Base-by-base conservation (phyloP, 2,113 vertebrate species). In the Pygathrix nemaeus region DNA sequence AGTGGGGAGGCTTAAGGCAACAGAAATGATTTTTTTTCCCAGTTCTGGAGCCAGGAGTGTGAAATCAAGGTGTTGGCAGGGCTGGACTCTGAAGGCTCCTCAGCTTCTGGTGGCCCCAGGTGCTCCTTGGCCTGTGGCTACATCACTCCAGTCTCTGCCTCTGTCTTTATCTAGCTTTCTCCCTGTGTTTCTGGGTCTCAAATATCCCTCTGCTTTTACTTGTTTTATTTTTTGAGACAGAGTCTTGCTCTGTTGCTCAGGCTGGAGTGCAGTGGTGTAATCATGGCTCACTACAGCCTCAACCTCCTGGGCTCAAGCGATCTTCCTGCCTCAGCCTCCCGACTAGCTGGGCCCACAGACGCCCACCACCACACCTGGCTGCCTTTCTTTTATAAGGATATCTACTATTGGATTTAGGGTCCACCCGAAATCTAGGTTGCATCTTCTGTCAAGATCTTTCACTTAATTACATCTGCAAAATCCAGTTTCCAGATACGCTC, bases 21-120 rank as follows among this genome's bases (percentile, higher is more conserved):
- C 3, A 35, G 59, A 27, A 70, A 11, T 1, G 1, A 23, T 0
- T 21, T 2, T 68, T 45, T n/a, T 32, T 7, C 4, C 1, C 20
- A 3, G 2, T 14, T 57, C 30, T 55, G 25, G 45, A 78, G 45
- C 13, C 40, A 30, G 13, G n/a, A 57, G 30, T 7, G 9, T 18
- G 6, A 40, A 10, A 32, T 8, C 3, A 14, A 2, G 20, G 45
- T 3, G 13, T 12, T 0, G 2, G 45, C 48, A 6, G 35, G 64
- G n/a, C 43, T 8, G 0, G 3, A 18, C 43, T 20, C 27, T 3
- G 8, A 38, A 14, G 20, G 12, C 10, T 20, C 17, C 3, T 8
- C 17, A 4, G n/a, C 57, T 61, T 76, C 64, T 0, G 13, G 18
- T 1, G 27, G 55, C 45, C 4, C 40, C 27, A 35, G 40, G 25